Percentiles rank a stretch among this genome's conserved stretches.
phyloP scores from a whole-genome alignment of 2,888 invertebrate species.

The Erannis defoliaria region DNA sequence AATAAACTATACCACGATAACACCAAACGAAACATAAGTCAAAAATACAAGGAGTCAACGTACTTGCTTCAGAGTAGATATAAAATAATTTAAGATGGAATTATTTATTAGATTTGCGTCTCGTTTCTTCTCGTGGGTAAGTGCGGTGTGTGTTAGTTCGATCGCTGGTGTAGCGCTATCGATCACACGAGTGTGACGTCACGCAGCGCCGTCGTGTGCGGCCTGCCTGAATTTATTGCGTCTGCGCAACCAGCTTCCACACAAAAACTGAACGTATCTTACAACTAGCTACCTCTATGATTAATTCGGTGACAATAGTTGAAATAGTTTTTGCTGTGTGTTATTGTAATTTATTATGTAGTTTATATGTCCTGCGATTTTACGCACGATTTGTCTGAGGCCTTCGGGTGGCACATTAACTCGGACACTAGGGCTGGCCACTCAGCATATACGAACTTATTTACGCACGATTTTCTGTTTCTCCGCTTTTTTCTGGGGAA shows the following conservation, averaged over 20 bases:
- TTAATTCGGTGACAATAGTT: conserved; percentile 45
- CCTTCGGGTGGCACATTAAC: too few species aligned
- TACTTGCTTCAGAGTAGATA: conserved; percentile 80
- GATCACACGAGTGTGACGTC: conserved; percentile 86
- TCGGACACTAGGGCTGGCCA: too few species aligned
- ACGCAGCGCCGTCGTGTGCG: conserved; percentile 86
- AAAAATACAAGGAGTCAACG: conserved; percentile 84
- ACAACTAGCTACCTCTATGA: conserved; percentile 49
- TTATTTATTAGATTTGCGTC: conserved; percentile 74
- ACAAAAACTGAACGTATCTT: conserved; percentile 67
- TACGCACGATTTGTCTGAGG: too few species aligned
- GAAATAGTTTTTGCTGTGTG: neutral
- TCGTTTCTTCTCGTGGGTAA: conserved; percentile 59
- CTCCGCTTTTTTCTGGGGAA: too few species aligned
- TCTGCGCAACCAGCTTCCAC: conserved; percentile 76
- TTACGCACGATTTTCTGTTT: too few species aligned
- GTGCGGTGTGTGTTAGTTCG: conserved; percentile 53
- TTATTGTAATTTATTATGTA: too few species aligned
- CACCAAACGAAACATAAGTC: conserved; percentile 69
- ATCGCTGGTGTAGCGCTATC: conserved; percentile 78
- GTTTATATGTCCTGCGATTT: too few species aligned
- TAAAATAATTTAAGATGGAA: conserved; percentile 81
- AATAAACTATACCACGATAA: conserved; percentile 64
- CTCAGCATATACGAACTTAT: too few species aligned
- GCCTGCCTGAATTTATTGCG: conserved; percentile 84